phyloP scores from a whole-genome alignment of 2,113 vertebrate genomes.

The Craseonycteris thonglongyai region DNA sequence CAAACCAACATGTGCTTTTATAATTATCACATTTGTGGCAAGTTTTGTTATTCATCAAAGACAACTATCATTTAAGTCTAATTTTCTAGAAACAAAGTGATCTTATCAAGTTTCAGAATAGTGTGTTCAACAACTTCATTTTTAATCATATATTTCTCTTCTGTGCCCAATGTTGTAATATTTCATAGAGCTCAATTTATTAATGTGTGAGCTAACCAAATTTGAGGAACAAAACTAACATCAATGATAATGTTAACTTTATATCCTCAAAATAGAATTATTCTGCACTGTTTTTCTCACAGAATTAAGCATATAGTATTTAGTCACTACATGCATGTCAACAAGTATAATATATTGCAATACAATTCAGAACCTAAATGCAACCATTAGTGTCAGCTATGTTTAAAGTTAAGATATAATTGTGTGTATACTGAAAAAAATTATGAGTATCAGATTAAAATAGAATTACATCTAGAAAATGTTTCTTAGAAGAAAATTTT shows the following conservation, averaged over 20 bases:
- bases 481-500: background rate
- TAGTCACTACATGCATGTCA: background rate
- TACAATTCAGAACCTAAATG: background rate
- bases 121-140: background rate
- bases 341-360: background rate
- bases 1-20: background rate
- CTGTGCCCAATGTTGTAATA: background rate
- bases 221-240: constrained; percentile 12
- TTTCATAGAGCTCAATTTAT: constrained; percentile 18
- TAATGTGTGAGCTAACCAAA: constrained; percentile 25
- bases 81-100: constrained; percentile 10
- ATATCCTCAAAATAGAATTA: background rate
- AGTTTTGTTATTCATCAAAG: background rate
- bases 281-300: background rate
- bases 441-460: background rate
- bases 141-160: background rate
- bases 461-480: background rate
- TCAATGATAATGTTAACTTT: constrained; percentile 26
- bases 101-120: background rate
- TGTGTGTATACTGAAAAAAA: background rate
- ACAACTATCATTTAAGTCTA: background rate
- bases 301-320: background rate
- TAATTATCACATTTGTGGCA: background rate
- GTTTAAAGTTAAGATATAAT: background rate
- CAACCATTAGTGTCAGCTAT: background rate